Evolutionary conservation across 1,140 invertebrate species (phyloP), one percentile per base, ranked within the genome.

Genomic region (Drosophila guanche): DNA sequence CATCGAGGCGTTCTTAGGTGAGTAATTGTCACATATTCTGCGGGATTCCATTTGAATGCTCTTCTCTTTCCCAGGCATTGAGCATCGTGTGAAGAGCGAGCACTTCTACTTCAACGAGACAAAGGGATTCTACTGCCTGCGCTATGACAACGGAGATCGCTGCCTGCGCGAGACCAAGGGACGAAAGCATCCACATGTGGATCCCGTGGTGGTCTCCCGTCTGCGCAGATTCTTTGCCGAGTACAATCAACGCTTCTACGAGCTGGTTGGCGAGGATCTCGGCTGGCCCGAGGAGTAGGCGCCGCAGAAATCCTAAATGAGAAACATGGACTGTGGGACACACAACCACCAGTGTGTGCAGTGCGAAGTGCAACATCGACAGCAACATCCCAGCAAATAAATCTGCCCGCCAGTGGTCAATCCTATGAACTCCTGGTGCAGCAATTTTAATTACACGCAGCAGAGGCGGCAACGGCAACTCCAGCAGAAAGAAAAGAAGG

Each of bases 81-180:
- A 91, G 48, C 94, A 94, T 29, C 93, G 94, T 29, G 96, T 98
- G 62, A 95, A 95, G 10, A 94, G 96, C 71, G 95, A 96, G 76
- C 97, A 99, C 92, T 99, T 99, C 92, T 98, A 98, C 91, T 98
- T 99, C 92, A 99, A 99, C 92, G 95, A 97, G 91, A 98, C 97
- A 14, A 99, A 99, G 92, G 98, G 98, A 3, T 99, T 99, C 92
- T 99, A 98, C 85, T 99, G 98, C 92, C 93, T 99, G 67, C 93
- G 96, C 37, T 96, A 96, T 83, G 95, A 96, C 70, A 96, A 95
- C 4, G 94, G 95, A 25, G 96, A 97, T 83, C 83, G 98, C 85
- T 99, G 98, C 92, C 92, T 99, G 59, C 94, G 96, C 3, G 98
- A 98, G 84, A 98, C 97, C 57, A 99, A 99, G 91, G 98, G 98